These are phyloP conservation scores for Mesorhabditis sp. DNA, from an alignment of 2,888 invertebrate genomes.

Conservation along the genomic window DNA sequence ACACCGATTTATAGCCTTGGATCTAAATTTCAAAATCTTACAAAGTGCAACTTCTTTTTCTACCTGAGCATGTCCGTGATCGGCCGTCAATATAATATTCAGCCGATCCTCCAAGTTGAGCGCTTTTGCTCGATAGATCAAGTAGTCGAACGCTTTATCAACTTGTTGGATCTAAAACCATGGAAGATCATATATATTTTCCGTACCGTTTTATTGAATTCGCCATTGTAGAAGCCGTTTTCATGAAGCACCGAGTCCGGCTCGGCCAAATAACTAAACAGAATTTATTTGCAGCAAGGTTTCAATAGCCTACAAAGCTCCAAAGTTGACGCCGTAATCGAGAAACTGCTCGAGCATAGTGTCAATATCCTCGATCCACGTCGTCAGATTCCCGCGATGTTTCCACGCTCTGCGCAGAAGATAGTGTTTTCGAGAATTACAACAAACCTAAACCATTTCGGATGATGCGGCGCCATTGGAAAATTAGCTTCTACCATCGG, in stretches of 20 bases:
- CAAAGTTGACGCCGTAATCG: constrained; percentile 56
- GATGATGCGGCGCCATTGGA: constrained; percentile 23
- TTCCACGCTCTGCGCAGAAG: constrained; percentile 24
- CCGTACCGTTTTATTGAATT: constrained; percentile 20
- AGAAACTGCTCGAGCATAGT: constrained; percentile 42
- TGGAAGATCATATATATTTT: background rate
- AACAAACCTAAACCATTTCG: constrained; percentile 19
- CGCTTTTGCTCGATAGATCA: constrained; percentile 44
- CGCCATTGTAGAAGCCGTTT: constrained; percentile 58
- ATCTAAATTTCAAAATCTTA: constrained; percentile 15
- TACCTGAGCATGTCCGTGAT: constrained; percentile 60
- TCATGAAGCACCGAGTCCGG: constrained; percentile 59
- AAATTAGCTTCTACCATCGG: constrained; percentile 33
- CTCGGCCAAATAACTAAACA: constrained; percentile 57
- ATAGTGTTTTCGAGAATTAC: no score
- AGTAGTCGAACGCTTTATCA: constrained; percentile 57
- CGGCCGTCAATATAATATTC: constrained; percentile 61
- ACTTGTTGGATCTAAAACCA: constrained; percentile 49
- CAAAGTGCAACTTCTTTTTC: constrained; percentile 8
- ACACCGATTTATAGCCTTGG: constrained; percentile 32
- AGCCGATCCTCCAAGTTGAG: constrained; percentile 46
- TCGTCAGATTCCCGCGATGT: constrained; percentile 26
- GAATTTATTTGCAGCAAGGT: background rate
- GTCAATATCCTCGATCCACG: constrained; percentile 53
- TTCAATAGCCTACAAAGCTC: constrained; percentile 43